Evolutionary conservation across 92 coral and sea anemone species (phyloP).

Genomic region (Parazoanthus atlanticus): DNA sequence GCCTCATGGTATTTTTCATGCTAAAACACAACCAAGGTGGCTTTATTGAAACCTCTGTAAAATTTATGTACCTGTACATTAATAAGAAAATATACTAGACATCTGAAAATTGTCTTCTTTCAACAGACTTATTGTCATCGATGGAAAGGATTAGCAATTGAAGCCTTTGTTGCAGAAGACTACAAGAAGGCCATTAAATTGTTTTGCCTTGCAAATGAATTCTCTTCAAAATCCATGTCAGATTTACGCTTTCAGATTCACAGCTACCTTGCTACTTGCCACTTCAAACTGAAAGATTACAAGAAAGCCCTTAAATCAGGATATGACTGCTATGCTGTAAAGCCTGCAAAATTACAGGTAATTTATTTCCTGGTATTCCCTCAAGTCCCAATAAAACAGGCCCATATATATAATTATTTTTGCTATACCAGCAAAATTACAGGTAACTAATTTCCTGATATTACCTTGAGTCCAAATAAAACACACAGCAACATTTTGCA

Average conservation of each 20-base stretch:
- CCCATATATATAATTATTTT: too few species aligned
- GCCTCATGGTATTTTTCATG: too few species aligned
- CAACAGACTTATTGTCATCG: constrained; percentile 19
- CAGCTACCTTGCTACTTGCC: constrained; percentile 55
- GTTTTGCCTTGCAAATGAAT: constrained; percentile 64
- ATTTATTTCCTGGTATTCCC: constrained; percentile 3
- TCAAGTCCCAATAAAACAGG: too few species aligned
- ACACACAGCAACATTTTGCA: too few species aligned
- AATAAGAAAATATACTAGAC: too few species aligned
- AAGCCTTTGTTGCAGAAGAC: constrained; percentile 25
- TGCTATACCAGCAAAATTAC: constrained; percentile 50
- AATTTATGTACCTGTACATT: too few species aligned
- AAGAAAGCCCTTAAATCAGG: constrained; percentile 68
- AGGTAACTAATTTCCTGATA: constrained; percentile 40
- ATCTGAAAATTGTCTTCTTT: not conserved
- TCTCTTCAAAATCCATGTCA: constrained; percentile 38
- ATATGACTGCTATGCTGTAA: constrained; percentile 56
- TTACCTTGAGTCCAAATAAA: too few species aligned
- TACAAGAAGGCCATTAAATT: constrained; percentile 45
- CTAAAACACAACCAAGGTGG: too few species aligned
- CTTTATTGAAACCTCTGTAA: too few species aligned
- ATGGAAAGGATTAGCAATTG: constrained; percentile 48
- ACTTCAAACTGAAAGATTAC: constrained; percentile 59
- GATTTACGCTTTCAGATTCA: constrained; percentile 50
- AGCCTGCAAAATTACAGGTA: constrained; percentile 60